These are phyloP conservation scores for Cherax destructor DNA, from an alignment of 1,140 invertebrate genomes.

Conservation along the genomic window DNA sequence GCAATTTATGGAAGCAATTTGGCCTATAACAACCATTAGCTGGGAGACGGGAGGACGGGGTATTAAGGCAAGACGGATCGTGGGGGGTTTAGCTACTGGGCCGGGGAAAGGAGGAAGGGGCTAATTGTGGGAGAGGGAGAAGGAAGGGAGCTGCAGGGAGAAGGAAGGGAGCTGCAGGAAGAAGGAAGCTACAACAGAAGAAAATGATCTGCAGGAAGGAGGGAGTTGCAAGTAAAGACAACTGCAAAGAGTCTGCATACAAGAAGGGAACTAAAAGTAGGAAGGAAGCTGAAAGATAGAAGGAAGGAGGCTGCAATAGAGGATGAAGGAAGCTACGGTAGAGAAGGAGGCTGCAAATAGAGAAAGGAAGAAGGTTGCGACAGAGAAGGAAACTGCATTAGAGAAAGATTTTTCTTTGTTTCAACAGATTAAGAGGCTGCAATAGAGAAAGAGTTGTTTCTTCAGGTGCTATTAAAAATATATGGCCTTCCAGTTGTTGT, in stretches of 20 bases:
- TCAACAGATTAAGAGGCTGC: too few relatives aligned
- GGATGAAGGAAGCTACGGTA: neutral
- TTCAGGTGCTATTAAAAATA: too few relatives aligned
- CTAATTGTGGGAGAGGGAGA: neutral
- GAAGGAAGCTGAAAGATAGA: too few relatives aligned
- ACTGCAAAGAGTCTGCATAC: neutral
- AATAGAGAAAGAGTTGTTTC: too few relatives aligned
- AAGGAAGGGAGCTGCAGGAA: neutral
- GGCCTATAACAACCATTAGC: slow-evolving; percentile 69
- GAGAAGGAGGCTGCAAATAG: neutral
- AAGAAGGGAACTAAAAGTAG: too few relatives aligned
- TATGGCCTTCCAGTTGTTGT: too few relatives aligned
- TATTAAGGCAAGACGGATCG: slow-evolving; percentile 30
- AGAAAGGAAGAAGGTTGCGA: too few relatives aligned
- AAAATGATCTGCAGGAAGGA: neutral
- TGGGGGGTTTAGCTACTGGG: neutral
- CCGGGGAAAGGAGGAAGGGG: neutral
- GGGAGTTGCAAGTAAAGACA: neutral
- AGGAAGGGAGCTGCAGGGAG: neutral
- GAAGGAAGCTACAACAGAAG: neutral
- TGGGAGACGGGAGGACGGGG: slow-evolving; percentile 28
- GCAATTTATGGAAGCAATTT: slow-evolving; percentile 70
- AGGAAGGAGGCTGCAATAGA: neutral
- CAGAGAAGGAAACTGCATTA: neutral
- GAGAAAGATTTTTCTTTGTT: too few relatives aligned